Evolutionary conservation across 2,888 invertebrate genomes (phyloP).

Genomic region (Kryphioiulus occultus): DNA sequence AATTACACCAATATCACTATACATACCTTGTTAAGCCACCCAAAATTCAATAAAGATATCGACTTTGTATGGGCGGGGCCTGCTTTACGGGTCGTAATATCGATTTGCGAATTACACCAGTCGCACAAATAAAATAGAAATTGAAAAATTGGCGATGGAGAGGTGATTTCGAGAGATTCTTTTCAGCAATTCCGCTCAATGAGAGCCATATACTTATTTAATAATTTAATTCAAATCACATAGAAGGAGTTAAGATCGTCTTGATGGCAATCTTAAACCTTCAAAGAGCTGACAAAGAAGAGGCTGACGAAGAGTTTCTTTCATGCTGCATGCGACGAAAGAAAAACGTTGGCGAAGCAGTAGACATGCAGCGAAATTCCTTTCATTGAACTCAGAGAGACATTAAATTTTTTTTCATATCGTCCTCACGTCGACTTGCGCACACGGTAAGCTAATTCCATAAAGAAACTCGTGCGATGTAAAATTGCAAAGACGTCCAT

Average conservation of each 20-base stretch:
- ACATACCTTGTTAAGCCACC: not conserved
- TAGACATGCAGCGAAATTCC: not conserved
- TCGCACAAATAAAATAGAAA: not conserved
- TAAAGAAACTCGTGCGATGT: not conserved
- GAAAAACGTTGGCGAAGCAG: constrained; percentile 7
- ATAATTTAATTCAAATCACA: constrained; percentile 23
- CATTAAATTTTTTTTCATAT: not conserved
- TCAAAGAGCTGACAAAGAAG: constrained; percentile 23
- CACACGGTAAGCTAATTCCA: not conserved
- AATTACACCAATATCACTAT: not conserved
- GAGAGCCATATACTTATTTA: constrained; percentile 23
- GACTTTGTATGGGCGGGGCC: not conserved
- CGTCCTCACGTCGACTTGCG: not conserved
- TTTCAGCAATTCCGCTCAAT: constrained; percentile 3
- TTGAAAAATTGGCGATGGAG: constrained; percentile 15
- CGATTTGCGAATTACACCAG: not conserved
- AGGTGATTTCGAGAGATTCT: not conserved
- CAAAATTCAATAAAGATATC: not conserved
- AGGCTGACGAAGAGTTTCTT: not conserved
- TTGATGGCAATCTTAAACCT: constrained; percentile 10
- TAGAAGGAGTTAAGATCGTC: constrained; percentile 15
- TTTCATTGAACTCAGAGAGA: not conserved
- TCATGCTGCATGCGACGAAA: not conserved
- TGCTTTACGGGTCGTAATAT: not conserved
- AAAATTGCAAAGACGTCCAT: not conserved